Evolutionary conservation across 1,140 invertebrate species (phyloP), one percentile per base, ranked within the genome.

Genomic region (Trachymyrmex cornetzi): DNA sequence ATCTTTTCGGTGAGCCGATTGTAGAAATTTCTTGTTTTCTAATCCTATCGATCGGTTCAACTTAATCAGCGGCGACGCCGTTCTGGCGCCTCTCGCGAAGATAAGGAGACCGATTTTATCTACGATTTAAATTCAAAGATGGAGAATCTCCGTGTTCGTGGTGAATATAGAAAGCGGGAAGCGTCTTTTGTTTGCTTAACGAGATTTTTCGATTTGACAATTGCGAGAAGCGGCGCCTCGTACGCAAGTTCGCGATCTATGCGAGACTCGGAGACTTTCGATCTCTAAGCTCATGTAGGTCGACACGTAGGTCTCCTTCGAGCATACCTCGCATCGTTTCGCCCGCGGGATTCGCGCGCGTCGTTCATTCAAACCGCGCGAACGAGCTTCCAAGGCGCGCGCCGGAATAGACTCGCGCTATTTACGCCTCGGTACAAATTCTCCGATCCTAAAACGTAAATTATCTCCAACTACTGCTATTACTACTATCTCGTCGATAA

Each of bases 281-380:
- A 57, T 69, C 22, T 44, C 48, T n/a, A 22, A 57, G 3, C 34
- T 67, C 77, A 3, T 12, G 61, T 22, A 22, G 19, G 48, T 67
- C 48, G 63, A 57, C 77, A 9, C 16, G 22, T 24, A 12, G 30
- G 9, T 81, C 64, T 4, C 0, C 24, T 30, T 16, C 38, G 24
- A 22, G 22, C 77, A 71, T 81, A 81, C 64, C 22, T 71, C 16
- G 30, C 50, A 57, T 81, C 64, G 77, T 38, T 55, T 69, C 16
- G n/a, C 34, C n/a, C 14, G 63, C 16, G 48, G 2, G 63, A 44
- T 66, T 80, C 63, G 79, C 66, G 50, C 64, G 77, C 63, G 30
- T 55, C n/a, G 7, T 7, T 30, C 16, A 44, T 81, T 69, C 64
- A 44, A 71, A 34, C 12, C n/a, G 30, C 63, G 48, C 11, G 74